Evolutionary conservation across 92 coral and sea anemone species (phyloP).

Genomic region (Heliopora coerulea): DNA sequence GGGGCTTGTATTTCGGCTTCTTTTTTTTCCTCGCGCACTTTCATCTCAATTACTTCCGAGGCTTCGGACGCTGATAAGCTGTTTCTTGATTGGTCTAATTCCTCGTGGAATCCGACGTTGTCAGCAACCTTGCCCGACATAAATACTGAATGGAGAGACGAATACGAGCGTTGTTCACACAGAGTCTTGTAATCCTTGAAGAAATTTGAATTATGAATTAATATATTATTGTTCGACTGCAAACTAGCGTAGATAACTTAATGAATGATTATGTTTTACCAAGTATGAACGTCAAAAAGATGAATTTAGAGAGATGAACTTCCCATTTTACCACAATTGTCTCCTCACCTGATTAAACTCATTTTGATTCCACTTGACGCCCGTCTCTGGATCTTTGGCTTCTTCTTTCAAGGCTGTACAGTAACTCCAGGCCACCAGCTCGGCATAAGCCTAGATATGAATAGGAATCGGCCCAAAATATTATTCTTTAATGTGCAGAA

Average conservation of each 20-base stretch:
- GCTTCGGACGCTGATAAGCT: not conserved
- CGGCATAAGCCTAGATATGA: constrained; percentile 12
- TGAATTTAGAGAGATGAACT: too few relatives aligned
- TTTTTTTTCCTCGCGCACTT: not conserved
- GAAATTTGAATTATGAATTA: not conserved
- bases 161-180: not conserved
- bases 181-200: not conserved
- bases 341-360: not conserved
- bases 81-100: not conserved
- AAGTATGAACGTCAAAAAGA: too few relatives aligned
- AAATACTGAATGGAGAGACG: not conserved
- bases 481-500: too few relatives aligned
- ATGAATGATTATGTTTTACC: too few relatives aligned
- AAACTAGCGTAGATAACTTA: too few relatives aligned
- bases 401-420: not conserved
- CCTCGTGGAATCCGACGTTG: not conserved
- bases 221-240: too few relatives aligned
- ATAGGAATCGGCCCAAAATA: not conserved
- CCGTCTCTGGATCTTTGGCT: constrained; percentile 12
- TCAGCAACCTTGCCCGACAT: not conserved
- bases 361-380: not conserved
- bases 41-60: not conserved
- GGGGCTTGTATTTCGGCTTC: not conserved
- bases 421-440: constrained; percentile 19
- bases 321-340: too few relatives aligned